A percentile compares a stretch with the other conserved stretches of the same genome.
Conservation (phyloP, 2,113 vertebrate species). For the Toxostoma redivivum region DNA sequence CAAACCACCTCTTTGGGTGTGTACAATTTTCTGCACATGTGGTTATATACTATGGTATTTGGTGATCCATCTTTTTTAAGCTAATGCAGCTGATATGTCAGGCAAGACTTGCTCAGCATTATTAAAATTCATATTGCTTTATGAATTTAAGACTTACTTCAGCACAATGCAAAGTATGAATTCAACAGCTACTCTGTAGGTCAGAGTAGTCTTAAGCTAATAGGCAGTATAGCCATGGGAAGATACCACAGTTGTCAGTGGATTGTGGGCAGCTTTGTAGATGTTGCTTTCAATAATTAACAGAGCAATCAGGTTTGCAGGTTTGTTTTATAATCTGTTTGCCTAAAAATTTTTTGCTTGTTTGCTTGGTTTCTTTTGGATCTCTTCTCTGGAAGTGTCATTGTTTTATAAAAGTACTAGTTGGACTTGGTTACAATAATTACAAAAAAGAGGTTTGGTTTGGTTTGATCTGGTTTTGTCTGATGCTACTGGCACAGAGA, state of each 20-base stretch:
- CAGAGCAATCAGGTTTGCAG: background rate
- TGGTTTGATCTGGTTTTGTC: background rate
- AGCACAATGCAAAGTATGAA: background rate
- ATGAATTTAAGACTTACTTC: background rate
- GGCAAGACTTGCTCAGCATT: background rate
- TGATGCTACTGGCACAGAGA: background rate
- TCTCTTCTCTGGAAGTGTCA: background rate
- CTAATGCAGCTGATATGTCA: background rate
- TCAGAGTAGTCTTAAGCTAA: background rate
- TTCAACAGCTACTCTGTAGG: background rate
- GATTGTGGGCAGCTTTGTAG: background rate
- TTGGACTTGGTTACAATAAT: background rate
- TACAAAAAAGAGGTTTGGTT: background rate
- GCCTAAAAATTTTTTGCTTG: background rate
- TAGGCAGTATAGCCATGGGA: background rate
- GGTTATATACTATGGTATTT: background rate
- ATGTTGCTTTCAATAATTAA: rapidly evolving
- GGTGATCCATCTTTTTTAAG: slow-evolving; percentile 4
- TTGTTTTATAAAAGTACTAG: background rate
- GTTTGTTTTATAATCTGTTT: background rate
- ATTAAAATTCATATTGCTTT: background rate
- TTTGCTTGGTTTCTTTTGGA: background rate
- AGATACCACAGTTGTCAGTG: background rate
- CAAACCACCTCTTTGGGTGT: background rate
- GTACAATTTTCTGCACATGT: background rate